Evolutionary conservation across 2,888 invertebrate genomes (phyloP).

Genomic region (Marronus borbonicus): DNA sequence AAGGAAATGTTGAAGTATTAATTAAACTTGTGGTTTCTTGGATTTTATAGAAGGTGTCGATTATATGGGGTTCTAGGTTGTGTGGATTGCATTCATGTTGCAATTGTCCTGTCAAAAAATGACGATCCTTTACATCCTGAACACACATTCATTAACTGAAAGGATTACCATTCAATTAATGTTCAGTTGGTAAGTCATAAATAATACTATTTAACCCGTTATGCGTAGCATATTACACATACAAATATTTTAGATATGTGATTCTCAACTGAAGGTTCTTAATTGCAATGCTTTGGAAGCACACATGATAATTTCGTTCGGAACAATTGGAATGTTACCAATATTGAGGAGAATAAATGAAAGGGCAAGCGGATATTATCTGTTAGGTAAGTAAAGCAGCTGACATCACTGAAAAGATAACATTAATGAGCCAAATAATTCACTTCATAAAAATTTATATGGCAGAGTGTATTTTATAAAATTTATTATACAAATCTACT

Average conservation of each 20-base stretch:
- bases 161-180: conserved; percentile 60
- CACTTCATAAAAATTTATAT: background rate
- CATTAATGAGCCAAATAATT: background rate
- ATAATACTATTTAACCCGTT: background rate
- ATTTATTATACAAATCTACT: conserved; percentile 1
- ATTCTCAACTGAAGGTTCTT: background rate
- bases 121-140: conserved; percentile 55
- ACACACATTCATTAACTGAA: conserved; percentile 59
- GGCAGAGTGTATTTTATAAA: conserved; percentile 1
- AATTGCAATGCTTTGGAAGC: conserved; percentile 56
- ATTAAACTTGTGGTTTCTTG: conserved; percentile 23
- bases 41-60: conserved; percentile 47
- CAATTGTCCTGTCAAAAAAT: conserved; percentile 11
- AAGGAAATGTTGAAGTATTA: conserved; percentile 7
- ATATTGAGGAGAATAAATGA: conserved; percentile 54
- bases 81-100: conserved; percentile 60
- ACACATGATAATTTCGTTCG: conserved; percentile 59
- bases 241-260: no score
- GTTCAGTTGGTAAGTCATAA: conserved; percentile 58
- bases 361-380: conserved; percentile 53
- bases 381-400: conserved; percentile 44
- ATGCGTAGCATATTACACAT: background rate
- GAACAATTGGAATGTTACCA: conserved; percentile 54
- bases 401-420: background rate
- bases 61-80: conserved; percentile 57